phyloP scores from a whole-genome alignment of 92 coral and sea anemone genomes.

The Porites cylindrica region DNA sequence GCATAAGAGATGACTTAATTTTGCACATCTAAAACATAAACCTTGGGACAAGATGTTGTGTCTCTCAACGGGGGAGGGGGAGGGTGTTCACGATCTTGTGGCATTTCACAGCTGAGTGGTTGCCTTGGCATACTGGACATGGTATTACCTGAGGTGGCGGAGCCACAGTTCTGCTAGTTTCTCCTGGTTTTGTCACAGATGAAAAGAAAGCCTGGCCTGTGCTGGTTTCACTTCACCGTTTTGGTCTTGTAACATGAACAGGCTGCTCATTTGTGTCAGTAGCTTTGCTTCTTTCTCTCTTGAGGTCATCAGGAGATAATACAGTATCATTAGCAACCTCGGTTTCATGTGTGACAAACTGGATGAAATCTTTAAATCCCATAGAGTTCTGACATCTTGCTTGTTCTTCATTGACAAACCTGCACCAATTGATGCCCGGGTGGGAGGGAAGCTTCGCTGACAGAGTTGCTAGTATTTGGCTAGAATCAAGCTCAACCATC shows the following conservation, averaged over 20 bases:
- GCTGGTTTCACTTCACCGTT: background rate
- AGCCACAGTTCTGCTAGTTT: background rate
- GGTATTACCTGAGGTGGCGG: conserved; percentile 3
- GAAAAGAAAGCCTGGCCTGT: too few relatives aligned
- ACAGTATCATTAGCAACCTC: conserved; percentile 56
- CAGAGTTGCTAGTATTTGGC: conserved; percentile 31
- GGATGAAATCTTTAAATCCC: conserved; percentile 43
- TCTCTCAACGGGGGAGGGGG: conserved; percentile 11
- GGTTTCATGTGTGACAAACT: conserved; percentile 53
- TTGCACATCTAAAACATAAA: conserved; percentile 48
- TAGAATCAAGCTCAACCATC: conserved; percentile 47
- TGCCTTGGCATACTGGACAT: conserved; percentile 28
- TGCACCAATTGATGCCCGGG: conserved; percentile 58
- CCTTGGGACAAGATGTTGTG: conserved; percentile 14
- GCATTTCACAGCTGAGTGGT: conserved; percentile 28
- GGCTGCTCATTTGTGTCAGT: too few relatives aligned
- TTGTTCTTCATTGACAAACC: conserved; percentile 44
- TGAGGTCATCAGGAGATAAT: background rate
- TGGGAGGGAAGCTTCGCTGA: conserved; percentile 55
- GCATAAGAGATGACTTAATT: conserved; percentile 26
- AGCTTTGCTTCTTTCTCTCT: conserved; percentile 18
- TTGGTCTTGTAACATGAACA: background rate
- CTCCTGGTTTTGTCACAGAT: background rate
- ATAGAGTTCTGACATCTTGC: conserved; percentile 28
- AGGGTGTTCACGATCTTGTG: background rate